These are phyloP conservation scores for Panagrolaimus sp. DNA, from an alignment of 1,140 invertebrate genomes.

Conservation along the genomic window DNA sequence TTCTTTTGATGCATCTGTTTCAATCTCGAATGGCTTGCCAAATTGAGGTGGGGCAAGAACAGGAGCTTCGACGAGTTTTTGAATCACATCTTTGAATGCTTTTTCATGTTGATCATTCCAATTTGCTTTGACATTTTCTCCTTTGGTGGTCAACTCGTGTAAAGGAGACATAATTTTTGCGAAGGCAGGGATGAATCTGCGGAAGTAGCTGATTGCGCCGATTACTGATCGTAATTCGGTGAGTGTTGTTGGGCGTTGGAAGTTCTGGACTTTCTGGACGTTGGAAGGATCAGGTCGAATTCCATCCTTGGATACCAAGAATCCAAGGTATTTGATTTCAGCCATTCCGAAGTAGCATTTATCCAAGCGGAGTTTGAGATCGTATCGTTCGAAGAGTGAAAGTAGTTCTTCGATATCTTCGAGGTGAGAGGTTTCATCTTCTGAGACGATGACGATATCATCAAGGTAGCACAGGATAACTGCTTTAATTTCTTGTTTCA, in stretches of 20 bases:
- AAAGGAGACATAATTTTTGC: not conserved
- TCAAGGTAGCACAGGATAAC: not conserved
- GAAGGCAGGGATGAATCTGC: not conserved
- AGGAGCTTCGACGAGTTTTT: constrained; percentile 18
- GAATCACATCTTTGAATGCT: constrained; percentile 26
- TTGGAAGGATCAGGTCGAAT: not conserved
- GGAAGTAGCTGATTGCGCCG: not conserved
- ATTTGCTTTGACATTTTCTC: not conserved
- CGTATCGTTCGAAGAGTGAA: not conserved
- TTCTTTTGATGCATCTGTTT: constrained; percentile 24
- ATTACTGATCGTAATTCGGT: not conserved
- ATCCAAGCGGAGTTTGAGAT: not conserved
- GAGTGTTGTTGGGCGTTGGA: not conserved
- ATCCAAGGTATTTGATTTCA: constrained; percentile 4
- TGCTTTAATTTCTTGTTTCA: not conserved
- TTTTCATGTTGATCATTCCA: constrained; percentile 14
- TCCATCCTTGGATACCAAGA: constrained; percentile 1
- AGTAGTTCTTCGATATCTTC: not conserved
- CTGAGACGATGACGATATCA: not conserved
- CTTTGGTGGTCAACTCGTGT: constrained; percentile 10
- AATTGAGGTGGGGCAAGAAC: constrained; percentile 27
- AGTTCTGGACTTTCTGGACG: not conserved
- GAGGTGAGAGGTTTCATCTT: not conserved
- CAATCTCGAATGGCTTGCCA: constrained; percentile 23
- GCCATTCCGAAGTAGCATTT: not conserved